phyloP scores from a whole-genome alignment of 2,888 invertebrate species.

The Parelbella ahira region DNA sequence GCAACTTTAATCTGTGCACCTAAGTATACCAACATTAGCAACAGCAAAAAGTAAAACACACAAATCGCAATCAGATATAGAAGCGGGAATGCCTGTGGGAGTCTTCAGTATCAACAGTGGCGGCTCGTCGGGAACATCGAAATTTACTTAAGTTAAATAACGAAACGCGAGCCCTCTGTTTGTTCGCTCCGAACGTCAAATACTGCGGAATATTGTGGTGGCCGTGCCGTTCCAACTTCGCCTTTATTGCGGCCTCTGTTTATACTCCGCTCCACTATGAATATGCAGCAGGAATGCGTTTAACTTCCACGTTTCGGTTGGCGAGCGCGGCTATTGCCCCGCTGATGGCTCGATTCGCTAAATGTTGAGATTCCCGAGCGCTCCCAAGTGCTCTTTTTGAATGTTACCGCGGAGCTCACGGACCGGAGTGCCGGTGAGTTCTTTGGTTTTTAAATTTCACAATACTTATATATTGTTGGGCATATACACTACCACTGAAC shows the following conservation, averaged over 20 bases:
- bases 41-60: conserved; percentile 24
- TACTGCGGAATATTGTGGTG: conserved; percentile 50
- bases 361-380: conserved; percentile 20
- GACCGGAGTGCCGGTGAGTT: conserved; percentile 9
- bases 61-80: conserved; percentile 29
- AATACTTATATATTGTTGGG: conserved; percentile 16
- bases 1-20: conserved; percentile 13
- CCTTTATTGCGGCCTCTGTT: conserved; percentile 58
- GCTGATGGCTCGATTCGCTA: conserved; percentile 27
- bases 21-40: conserved; percentile 18
- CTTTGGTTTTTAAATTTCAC: conserved; percentile 23
- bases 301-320: conserved; percentile 42
- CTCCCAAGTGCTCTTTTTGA: conserved; percentile 28
- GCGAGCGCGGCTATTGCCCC: conserved; percentile 36
- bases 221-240: conserved; percentile 39
- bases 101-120: conserved; percentile 51
- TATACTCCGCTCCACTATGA: conserved; percentile 54
- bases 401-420: conserved; percentile 20
- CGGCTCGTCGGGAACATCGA: conserved; percentile 68
- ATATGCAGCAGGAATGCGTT: conserved; percentile 59
- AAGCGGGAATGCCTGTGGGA: conserved; percentile 27
- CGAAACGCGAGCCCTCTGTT: conserved; percentile 76
- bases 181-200: conserved; percentile 61
- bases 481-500: conserved; percentile 4
- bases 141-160: conserved; percentile 80